These are phyloP conservation scores for Liposcelis brunnea DNA, from an alignment of 2,888 invertebrate species.

Conservation along the genomic window DNA sequence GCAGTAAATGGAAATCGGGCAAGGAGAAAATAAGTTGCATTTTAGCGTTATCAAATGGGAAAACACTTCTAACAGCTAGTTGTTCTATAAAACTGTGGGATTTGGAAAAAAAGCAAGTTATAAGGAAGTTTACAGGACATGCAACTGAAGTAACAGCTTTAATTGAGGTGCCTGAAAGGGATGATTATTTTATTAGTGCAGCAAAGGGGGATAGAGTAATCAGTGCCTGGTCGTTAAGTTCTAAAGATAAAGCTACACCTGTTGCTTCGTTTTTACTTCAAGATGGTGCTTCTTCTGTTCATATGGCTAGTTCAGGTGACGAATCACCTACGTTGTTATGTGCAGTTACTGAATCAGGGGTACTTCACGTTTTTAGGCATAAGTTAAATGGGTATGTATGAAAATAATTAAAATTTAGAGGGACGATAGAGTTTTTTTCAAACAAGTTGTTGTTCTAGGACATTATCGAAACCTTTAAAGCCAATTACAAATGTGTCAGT, in stretches of 20 bases:
- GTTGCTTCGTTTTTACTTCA: constrained; percentile 14
- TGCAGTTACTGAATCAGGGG: constrained; percentile 56
- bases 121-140: constrained; percentile 24
- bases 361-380: constrained; percentile 60
- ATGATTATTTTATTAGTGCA: constrained; percentile 21
- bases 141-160: constrained; percentile 17
- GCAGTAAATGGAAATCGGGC: constrained; percentile 49
- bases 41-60: constrained; percentile 15
- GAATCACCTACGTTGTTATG: constrained; percentile 18
- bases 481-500: constrained; percentile 43
- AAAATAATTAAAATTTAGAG: constrained; percentile 1
- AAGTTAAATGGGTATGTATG: constrained; percentile 50
- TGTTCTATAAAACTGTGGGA: constrained; percentile 29
- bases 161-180: constrained; percentile 6
- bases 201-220: constrained; percentile 21
- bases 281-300: constrained; percentile 13
- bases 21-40: constrained; percentile 32
- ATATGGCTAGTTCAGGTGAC: constrained; percentile 3
- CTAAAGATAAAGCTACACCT: constrained; percentile 8
- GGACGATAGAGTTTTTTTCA: no score
- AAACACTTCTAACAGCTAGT: constrained; percentile 25
- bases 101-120: constrained; percentile 22
- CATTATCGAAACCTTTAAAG: constrained; percentile 40
- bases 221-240: constrained; percentile 20
- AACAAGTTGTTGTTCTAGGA: constrained; percentile 24